Evolutionary conservation across 2,797 vertebrate genomes (phyloP).

Genomic region (Epinephelus awoara): DNA sequence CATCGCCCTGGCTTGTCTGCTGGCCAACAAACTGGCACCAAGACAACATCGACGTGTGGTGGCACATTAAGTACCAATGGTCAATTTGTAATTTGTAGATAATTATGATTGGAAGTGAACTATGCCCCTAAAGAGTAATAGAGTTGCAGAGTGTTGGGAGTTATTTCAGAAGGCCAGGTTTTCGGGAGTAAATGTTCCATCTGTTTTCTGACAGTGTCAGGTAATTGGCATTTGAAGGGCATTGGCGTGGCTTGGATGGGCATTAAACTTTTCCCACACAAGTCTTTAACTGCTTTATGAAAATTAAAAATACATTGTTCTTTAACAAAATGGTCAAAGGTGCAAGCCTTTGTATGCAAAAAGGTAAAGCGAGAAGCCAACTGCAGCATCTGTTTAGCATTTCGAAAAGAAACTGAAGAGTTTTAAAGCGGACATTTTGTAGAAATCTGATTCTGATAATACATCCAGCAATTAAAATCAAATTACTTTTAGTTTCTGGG

Average conservation of each 20-base stretch:
- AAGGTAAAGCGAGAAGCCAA: background rate
- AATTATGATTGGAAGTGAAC: conserved; percentile 11
- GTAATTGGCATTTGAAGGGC: background rate
- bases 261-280: background rate
- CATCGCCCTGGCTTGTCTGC: conserved; percentile 87
- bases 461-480: background rate
- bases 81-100: conserved; percentile 15
- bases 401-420: background rate
- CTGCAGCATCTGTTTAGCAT: background rate
- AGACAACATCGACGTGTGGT: conserved; percentile 74
- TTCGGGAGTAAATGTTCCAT: background rate
- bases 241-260: background rate
- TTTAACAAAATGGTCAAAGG: background rate
- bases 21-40: conserved; percentile 85
- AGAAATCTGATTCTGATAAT: background rate
- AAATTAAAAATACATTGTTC: background rate
- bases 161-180: background rate
- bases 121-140: background rate
- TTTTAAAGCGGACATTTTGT: background rate
- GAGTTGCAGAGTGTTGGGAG: conserved; percentile 10
- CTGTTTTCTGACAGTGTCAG: background rate
- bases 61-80: conserved; percentile 61
- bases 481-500: background rate
- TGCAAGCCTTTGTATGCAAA: background rate
- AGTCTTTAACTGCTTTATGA: background rate